Evolutionary conservation across 2,113 vertebrate species (phyloP), one percentile per base, ranked within the genome.

Genomic region (Terrapene triunguis): DNA sequence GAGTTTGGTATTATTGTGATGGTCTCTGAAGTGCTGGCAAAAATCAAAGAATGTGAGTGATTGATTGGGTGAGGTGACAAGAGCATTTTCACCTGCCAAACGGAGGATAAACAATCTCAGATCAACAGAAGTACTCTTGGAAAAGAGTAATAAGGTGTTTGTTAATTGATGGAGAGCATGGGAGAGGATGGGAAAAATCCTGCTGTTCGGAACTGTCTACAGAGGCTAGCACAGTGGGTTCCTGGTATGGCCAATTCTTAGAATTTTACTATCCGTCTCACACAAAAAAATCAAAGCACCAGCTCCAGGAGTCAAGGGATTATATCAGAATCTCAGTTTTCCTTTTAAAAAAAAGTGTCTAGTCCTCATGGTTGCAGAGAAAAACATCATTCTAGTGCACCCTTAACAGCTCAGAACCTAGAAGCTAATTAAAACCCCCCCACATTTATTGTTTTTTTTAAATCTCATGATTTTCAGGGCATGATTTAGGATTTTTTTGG

Each of bases 21-120:
- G 3, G 8, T 4, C 14, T 84, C 62, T 74, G 19, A 29, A n/a
- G 22, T 42, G 32, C 48, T 88, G 65, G 72, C 48, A 83, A 32
- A 85, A 80, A 50, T 1, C 4, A 2, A 38, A 2, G 1, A 10
- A 5, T 0, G 0, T 1, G 2, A 1, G 57, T 17, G 82, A 57
- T 13, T 55, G 80, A 19, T 79, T 87, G 32, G 76, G 22, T 85
- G 87, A 42, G 10, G 21, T n/a, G 81, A 55, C 32, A n/a, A 54
- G 94, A 54, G n/a, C 29, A 35, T 0, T 94, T 91, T 96, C 16
- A 86, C 3, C 91, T 85, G 82, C 38, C 83, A 92, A 44, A 65
- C 8, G 1, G 0, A 10, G 53, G 76, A 84, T 12, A 22, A 91
- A 32, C 0, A 72, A 4, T 3, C 72, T 16, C 53, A 80, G 22